Evolutionary conservation across 1,140 invertebrate genomes (phyloP).

Genomic region (Theocolax elegans): DNA sequence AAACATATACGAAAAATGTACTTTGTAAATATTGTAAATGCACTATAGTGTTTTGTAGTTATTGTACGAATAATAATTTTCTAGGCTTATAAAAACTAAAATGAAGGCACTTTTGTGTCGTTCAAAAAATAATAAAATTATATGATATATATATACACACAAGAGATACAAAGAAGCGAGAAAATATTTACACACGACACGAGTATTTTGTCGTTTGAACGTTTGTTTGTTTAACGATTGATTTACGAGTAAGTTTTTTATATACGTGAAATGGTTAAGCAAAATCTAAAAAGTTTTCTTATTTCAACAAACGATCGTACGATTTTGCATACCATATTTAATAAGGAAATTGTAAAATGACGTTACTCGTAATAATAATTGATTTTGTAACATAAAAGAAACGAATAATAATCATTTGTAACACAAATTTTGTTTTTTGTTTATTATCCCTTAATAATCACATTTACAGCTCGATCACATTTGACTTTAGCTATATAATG

Average conservation of each 20-base stretch:
- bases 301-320: slow-evolving; percentile 1
- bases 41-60: slow-evolving; percentile 41
- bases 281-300: too few species aligned
- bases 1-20: slow-evolving; percentile 18
- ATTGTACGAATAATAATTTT: slow-evolving; percentile 26
- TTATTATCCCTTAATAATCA: slow-evolving; percentile 3
- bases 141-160: too few species aligned
- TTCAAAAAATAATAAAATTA: too few species aligned
- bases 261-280: too few species aligned
- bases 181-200: slow-evolving; percentile 11
- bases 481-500: too few species aligned
- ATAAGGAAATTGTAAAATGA: slow-evolving; percentile 17
- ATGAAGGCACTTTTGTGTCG: slow-evolving; percentile 20
- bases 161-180: neutral
- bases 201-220: slow-evolving; percentile 18
- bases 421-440: slow-evolving; percentile 33
- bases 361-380: slow-evolving; percentile 48
- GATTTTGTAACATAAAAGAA: slow-evolving; percentile 59
- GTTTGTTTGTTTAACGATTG: slow-evolving; percentile 21
- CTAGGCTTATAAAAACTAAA: neutral
- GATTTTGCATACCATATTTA: slow-evolving; percentile 14
- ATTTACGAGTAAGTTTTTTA: neutral
- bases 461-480: too few species aligned
- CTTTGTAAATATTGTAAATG: slow-evolving; percentile 62
- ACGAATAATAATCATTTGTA: slow-evolving; percentile 60